These are phyloP conservation scores for Solen grandis DNA, from an alignment of 1,140 invertebrate species.

Conservation along the genomic window DNA sequence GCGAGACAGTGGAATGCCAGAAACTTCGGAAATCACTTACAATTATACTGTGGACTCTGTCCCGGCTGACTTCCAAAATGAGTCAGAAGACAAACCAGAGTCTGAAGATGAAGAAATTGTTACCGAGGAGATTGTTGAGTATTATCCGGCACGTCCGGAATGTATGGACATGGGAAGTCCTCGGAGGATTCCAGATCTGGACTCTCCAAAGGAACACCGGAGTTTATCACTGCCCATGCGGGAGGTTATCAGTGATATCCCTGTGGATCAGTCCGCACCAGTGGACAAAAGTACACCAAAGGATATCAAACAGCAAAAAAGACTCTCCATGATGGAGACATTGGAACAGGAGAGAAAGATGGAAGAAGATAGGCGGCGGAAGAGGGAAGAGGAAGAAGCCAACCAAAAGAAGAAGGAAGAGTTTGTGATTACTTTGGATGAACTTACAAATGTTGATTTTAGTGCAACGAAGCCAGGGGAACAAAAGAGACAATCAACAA, in stretches of 20 bases:
- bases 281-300: slow-evolving; percentile 8
- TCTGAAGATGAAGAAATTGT: slow-evolving; percentile 3
- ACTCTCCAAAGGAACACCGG: slow-evolving; percentile 48
- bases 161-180: slow-evolving; percentile 34
- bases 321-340: background rate
- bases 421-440: slow-evolving; percentile 73
- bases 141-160: background rate
- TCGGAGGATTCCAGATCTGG: slow-evolving; percentile 49
- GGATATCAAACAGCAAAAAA: background rate
- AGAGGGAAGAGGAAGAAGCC: slow-evolving; percentile 57
- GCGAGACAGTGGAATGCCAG: background rate
- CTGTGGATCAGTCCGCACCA: background rate
- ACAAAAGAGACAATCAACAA: slow-evolving; percentile 7
- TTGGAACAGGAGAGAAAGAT: background rate
- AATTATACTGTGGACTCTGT: slow-evolving; percentile 64
- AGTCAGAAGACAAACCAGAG: slow-evolving; percentile 11
- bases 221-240: background rate
- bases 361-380: background rate
- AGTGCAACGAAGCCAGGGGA: slow-evolving; percentile 58
- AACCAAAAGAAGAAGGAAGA: slow-evolving; percentile 74
- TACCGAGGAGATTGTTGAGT: slow-evolving; percentile 29
- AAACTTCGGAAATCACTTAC: slow-evolving; percentile 67
- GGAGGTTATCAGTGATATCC: background rate
- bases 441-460: slow-evolving; percentile 71
- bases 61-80: slow-evolving; percentile 69